Base-by-base conservation (phyloP, 2,888 invertebrate species). In the Drepanosiphum platanoidis region DNA sequence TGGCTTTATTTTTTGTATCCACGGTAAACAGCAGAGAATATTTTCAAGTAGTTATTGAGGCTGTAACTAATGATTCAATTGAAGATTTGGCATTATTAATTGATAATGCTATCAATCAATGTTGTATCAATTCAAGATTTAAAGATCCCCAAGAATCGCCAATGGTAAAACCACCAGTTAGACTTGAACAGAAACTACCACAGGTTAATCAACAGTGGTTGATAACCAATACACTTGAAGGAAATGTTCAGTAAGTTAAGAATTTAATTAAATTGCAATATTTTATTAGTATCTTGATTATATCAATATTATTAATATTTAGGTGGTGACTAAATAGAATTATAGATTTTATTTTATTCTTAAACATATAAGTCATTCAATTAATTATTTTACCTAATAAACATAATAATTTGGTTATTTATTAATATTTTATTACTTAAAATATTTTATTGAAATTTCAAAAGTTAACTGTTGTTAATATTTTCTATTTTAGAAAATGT, bases 1-100 rank as follows among this genome's bases (percentile, higher is more conserved):
- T 84, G 84, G 18, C 84, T 9, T n/a, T 84, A 30, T 84, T 84
- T 68, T 84, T 84, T 58, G 36, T 84, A 5, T 84, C 84, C 2
- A 39, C 66, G 18, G 66, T 77, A 15, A 68, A 58, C 1, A 52
- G 52, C 11, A 42, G 7, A 0, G 84, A 84, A 36, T n/a, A 39
- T 27, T 84, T 84, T 15, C 68, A 77, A 70, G 7, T 1, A 5
- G 84, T 84, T 18, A 52, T 84, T 22, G 9, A 68, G 30, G 68
- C 52, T 4, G 52, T 84, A 0, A 77, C 77, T 5, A 30, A 70
- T 30, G 84, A 84, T 18, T 36, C 77, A 1, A 46, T 32, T 18
- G 84, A 75, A 18, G 84, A 84, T 9, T 9, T 84, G 18, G 68
- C 13, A 15, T 5, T 32, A n/a, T 84, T 84, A 39, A 39, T 84